Percentiles rank a stretch among this genome's conserved stretches.
Evolutionary conservation across 2,113 vertebrate genomes (phyloP).

Genomic region (Sebastes schlegelii): DNA sequence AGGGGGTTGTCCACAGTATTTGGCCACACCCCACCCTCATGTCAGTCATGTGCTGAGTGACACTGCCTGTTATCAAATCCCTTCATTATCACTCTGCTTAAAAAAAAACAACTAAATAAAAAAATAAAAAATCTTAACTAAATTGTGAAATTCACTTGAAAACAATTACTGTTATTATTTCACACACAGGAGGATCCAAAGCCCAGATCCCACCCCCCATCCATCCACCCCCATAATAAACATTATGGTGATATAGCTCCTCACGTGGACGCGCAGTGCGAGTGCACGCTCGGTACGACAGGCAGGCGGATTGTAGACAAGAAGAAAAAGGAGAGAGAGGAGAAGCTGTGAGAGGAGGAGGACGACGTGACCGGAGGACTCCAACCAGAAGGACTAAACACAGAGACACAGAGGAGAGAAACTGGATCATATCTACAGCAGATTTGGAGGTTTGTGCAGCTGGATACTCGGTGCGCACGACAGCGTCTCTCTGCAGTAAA

Average conservation of each 20-base stretch:
- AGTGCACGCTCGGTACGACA: conserved; percentile 35
- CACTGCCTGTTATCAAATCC: conserved; percentile 8
- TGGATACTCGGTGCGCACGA: conserved; percentile 48
- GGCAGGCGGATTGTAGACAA: conserved; percentile 14
- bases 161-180: conserved; percentile 22
- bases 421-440: conserved; percentile 25
- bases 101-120: not conserved
- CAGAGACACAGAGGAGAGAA: not conserved
- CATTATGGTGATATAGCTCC: conserved; percentile 21
- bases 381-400: conserved; percentile 30
- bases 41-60: conserved; percentile 52
- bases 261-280: conserved; percentile 67
- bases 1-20: not conserved
- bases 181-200: not conserved
- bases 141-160: not conserved
- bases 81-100: not conserved
- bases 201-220: conserved; percentile 9
- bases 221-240: conserved; percentile 6
- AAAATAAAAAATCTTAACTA: not conserved
- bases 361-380: conserved; percentile 49
- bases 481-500: conserved; percentile 54
- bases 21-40: conserved; percentile 56
- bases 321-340: conserved; percentile 27
- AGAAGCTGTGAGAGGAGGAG: conserved; percentile 36
- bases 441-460: conserved; percentile 5